Evolutionary conservation across 1,140 invertebrate genomes (phyloP).

Genomic region (Zaprionus inermis): DNA sequence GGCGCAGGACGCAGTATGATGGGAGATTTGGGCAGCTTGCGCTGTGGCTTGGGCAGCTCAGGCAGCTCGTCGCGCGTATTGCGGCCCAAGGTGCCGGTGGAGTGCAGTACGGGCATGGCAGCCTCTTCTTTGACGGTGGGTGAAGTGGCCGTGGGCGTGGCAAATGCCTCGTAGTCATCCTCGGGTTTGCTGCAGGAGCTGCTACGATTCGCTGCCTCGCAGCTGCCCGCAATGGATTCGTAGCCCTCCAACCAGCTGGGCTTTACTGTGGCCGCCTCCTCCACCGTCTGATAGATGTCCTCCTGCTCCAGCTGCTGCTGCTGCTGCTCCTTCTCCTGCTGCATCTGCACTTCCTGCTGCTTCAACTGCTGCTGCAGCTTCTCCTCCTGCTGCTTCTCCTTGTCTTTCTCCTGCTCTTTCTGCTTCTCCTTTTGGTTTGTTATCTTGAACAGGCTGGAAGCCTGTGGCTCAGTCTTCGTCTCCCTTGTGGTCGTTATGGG

Average conservation of each 20-base stretch:
- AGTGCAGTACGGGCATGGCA: constrained; percentile 19
- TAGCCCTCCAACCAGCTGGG: constrained; percentile 71
- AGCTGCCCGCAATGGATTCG: constrained; percentile 73
- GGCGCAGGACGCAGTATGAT: constrained; percentile 54
- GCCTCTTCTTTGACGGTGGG: constrained; percentile 15
- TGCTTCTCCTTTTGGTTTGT: constrained; percentile 29
- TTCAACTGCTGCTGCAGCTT: neutral
- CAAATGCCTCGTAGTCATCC: constrained; percentile 78
- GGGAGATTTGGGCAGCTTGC: constrained; percentile 63
- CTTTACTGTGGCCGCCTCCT: constrained; percentile 49
- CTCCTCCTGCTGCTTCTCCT: constrained; percentile 39
- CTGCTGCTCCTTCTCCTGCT: constrained; percentile 19
- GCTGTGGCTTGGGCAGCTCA: constrained; percentile 73
- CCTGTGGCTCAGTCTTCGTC: constrained; percentile 63
- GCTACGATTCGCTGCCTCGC: constrained; percentile 30
- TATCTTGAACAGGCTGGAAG: constrained; percentile 63
- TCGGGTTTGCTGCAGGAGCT: constrained; percentile 2
- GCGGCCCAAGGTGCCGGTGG: constrained; percentile 53
- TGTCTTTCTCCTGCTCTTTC: neutral
- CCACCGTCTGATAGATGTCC: constrained; percentile 77
- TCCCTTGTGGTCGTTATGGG: constrained; percentile 61
- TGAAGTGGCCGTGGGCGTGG: constrained; percentile 27
- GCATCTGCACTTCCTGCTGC: neutral
- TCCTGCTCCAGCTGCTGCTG: constrained; percentile 30
- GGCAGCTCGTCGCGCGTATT: constrained; percentile 77